Percentiles rank a stretch among this genome's conserved stretches.
Conservation (phyloP, 2,797 vertebrate species). For the Urocyon cinereoargenteus region DNA sequence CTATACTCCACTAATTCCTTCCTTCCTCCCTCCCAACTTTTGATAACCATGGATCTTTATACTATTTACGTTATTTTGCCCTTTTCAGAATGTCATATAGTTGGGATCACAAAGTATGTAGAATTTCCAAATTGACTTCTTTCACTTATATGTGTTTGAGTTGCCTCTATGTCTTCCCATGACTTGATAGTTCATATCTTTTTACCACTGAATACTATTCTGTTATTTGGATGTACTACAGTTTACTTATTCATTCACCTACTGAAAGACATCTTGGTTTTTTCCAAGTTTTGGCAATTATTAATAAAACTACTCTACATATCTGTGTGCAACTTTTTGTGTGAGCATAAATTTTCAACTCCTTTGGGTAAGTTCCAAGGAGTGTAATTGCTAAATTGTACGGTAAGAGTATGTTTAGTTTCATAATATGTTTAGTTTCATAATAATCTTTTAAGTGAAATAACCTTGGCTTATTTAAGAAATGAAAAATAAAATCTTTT, state of each 20-base stretch:
- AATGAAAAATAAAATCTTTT: not conserved
- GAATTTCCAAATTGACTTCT: not conserved
- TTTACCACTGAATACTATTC: not conserved
- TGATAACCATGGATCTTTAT: not conserved
- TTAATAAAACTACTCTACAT: not conserved
- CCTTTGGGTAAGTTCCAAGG: not conserved
- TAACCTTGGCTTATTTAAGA: not conserved
- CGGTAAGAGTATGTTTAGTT: not conserved
- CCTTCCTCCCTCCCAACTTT: not conserved
- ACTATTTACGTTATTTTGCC: not conserved
- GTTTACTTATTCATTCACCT: not conserved
- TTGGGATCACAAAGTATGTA: not conserved
- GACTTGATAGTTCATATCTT: not conserved
- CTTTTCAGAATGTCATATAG: not conserved
- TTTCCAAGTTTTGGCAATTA: not conserved
- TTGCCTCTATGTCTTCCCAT: not conserved
- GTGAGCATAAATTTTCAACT: not conserved
- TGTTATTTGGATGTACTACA: not conserved
- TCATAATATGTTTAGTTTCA: constrained; percentile 2
- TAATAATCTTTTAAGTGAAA: constrained; percentile 8
- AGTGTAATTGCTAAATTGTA: not conserved
- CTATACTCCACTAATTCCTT: not conserved
- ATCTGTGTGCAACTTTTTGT: not conserved
- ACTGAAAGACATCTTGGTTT: not conserved
- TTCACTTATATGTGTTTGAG: not conserved